Evolutionary conservation across 2,888 invertebrate species (phyloP).

Genomic region (Drosophila picticornis): DNA sequence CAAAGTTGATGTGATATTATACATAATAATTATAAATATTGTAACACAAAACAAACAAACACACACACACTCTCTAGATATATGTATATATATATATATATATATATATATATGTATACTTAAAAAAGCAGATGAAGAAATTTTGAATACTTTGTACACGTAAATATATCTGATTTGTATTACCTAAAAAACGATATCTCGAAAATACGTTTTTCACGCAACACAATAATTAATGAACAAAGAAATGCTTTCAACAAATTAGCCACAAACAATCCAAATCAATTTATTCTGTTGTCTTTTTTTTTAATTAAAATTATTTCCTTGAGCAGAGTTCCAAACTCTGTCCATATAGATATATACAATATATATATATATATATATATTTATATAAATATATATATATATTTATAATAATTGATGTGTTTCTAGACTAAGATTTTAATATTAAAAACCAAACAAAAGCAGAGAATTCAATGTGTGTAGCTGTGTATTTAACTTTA

Average conservation of each 20-base stretch:
- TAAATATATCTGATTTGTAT: conserved; percentile 12
- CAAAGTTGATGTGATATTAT: conserved; percentile 85
- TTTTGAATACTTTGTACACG: conserved; percentile 13
- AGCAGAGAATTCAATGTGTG: conserved; percentile 73
- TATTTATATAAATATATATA: conserved; percentile 55
- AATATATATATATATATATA: conserved; percentile 54
- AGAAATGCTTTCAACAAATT: conserved; percentile 30
- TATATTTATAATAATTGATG: conserved; percentile 78
- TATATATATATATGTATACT: not conserved
- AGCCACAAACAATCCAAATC: conserved; percentile 26
- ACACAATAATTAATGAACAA: not conserved
- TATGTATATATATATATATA: not conserved
- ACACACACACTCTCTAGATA: conserved; percentile 22
- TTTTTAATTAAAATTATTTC: conserved; percentile 18
- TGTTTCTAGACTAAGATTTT: conserved; percentile 81
- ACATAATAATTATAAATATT: conserved; percentile 82
- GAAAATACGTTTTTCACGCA: conserved; percentile 10
- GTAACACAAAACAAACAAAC: conserved; percentile 44
- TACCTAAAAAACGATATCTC: not conserved
- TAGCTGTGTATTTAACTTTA: conserved; percentile 78
- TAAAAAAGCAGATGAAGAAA: conserved; percentile 3
- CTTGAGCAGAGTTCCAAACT: conserved; percentile 69
- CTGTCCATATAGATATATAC: conserved; percentile 50
- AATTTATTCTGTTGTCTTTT: conserved; percentile 30
- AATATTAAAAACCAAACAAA: conserved; percentile 61